These are phyloP conservation scores for Caretta caretta DNA, from an alignment of 2,113 vertebrate species.

Conservation along the genomic window DNA sequence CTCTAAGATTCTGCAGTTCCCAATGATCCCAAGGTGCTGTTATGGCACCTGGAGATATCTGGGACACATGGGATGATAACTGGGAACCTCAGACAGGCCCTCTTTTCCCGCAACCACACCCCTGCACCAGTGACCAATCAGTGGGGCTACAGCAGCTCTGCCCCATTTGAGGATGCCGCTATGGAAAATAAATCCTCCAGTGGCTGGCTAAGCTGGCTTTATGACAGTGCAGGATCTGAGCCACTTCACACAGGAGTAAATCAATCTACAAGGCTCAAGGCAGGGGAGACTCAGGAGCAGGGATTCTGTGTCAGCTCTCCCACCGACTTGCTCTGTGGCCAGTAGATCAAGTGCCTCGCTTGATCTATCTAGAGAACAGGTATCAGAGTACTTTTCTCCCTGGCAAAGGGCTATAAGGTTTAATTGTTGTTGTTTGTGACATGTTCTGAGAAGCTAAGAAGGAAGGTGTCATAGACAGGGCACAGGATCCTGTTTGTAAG, in stretches of 20 bases:
- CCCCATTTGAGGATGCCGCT: background rate
- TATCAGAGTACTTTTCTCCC: background rate
- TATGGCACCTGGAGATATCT: background rate
- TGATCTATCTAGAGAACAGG: background rate
- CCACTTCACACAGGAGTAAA: fast-evolving
- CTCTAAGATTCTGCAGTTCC: background rate
- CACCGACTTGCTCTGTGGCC: background rate
- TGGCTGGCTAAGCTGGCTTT: background rate
- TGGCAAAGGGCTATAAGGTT: background rate
- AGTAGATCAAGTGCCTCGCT: background rate
- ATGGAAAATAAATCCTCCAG: background rate
- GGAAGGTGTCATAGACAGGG: background rate
- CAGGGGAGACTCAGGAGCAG: background rate
- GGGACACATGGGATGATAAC: background rate
- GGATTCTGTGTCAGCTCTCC: fast-evolving
- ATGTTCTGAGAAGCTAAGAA: background rate
- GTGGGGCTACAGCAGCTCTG: background rate
- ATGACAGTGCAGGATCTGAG: background rate
- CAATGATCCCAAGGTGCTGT: background rate
- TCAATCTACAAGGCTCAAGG: background rate
- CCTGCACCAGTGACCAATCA: background rate
- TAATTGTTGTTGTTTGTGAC: background rate
- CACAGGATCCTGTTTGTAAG: background rate
- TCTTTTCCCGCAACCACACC: background rate
- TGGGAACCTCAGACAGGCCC: background rate